Evolutionary conservation across 2,113 vertebrate species (phyloP).

Genomic region (Catagonus wagneri): DNA sequence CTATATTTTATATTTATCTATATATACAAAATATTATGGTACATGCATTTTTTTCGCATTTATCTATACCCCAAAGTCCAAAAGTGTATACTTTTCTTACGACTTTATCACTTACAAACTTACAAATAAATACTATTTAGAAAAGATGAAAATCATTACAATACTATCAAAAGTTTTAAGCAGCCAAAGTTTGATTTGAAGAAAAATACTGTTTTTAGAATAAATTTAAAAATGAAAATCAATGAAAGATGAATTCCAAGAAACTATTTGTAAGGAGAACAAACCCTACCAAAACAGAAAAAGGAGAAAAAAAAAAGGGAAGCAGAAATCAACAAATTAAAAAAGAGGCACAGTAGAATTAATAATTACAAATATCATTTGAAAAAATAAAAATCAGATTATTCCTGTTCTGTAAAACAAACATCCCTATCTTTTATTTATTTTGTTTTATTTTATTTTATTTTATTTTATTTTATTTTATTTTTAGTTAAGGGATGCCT

Average conservation of each 20-base stretch:
- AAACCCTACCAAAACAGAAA: background rate
- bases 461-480: background rate
- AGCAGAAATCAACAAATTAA: background rate
- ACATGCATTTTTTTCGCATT: background rate
- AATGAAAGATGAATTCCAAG: background rate
- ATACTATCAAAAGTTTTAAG: background rate
- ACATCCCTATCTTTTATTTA: background rate
- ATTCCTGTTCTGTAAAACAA: background rate
- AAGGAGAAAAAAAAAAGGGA: background rate
- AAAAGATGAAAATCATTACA: background rate
- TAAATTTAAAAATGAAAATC: background rate
- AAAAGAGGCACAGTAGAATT: background rate
- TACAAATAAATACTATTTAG: background rate
- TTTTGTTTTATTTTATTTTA: background rate
- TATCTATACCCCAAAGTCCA: background rate
- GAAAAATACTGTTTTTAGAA: background rate
- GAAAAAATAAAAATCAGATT: background rate
- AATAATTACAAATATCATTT: background rate
- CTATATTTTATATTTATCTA: background rate
- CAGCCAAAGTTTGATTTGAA: background rate
- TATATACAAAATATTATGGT: background rate
- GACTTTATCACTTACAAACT: background rate
- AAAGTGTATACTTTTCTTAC: background rate
- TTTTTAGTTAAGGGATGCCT: background rate
- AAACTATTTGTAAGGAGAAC: background rate